Evolutionary conservation across 2,797 vertebrate genomes (phyloP).

Genomic region (Tapera naevia): DNA sequence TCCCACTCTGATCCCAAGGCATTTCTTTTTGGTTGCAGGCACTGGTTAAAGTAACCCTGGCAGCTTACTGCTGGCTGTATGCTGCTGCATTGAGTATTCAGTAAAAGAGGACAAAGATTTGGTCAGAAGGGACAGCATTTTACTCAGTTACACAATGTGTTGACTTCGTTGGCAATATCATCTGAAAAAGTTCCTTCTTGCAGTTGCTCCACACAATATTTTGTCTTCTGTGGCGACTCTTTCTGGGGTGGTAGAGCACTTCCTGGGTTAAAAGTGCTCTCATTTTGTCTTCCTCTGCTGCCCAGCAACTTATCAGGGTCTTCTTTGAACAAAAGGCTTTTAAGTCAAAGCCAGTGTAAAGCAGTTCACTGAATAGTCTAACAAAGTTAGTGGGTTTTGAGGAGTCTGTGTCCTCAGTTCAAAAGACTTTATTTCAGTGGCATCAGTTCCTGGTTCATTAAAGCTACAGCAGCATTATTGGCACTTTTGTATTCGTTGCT

Average conservation of each 20-base stretch:
- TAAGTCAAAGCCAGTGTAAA: neutral
- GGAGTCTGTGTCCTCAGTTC: neutral
- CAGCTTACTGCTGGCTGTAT: neutral
- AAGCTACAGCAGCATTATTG: neutral
- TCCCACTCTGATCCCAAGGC: neutral
- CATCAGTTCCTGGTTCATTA: neutral
- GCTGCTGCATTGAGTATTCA: neutral
- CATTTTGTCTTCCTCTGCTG: neutral
- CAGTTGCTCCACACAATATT: neutral
- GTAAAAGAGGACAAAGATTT: neutral
- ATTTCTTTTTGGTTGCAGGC: neutral
- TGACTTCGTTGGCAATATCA: neutral
- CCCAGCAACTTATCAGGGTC: neutral
- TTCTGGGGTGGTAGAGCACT: neutral
- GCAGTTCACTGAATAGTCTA: neutral
- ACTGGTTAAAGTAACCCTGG: neutral
- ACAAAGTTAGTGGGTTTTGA: neutral
- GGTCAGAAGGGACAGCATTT: neutral
- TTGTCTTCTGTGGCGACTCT: neutral
- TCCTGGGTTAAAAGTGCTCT: neutral
- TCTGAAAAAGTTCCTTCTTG: neutral
- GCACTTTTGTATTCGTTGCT: neutral
- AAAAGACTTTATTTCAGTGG: neutral
- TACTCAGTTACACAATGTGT: neutral
- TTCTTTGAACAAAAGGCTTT: neutral